Evolutionary conservation across 1,140 invertebrate species (phyloP), one percentile per base, ranked within the genome.

Genomic region (Apis laboriosa): DNA sequence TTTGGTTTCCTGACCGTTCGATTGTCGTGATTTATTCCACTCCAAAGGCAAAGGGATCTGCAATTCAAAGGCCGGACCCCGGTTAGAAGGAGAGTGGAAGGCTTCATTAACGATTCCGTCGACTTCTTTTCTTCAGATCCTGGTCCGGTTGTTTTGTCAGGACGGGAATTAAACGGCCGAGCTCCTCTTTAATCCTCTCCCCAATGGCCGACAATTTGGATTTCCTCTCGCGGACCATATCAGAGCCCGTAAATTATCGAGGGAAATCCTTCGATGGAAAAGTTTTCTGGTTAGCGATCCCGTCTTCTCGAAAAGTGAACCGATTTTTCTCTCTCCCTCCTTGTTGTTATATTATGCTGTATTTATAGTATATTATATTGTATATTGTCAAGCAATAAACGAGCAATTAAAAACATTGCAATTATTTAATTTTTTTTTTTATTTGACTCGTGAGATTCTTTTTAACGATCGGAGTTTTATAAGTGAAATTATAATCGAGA

Each of bases 31-130:
- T 70, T 80, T 71, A 63, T 76, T 61, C 34, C 43, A 51, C 56
- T 77, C 61, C 53, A 43, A 43, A 15, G 17, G 24, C 66, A 67
- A 75, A 67, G 74, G 64, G 73, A 88, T 88, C 75, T 88, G 79
- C 83, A 88, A 88, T 88, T 88, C 86, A 88, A 87, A 82, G 74
- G 28, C 64, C 34, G 63, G 73, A 85, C 87, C 75, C 66, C 77
- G 17, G 86, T 87, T 88, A 82, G 53, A 87, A 80, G 76, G 76
- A 2, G 75, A 77, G 72, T 68, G 70, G 64, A 73, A 80, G 76
- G 87, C 53, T 84, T 88, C 87, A 88, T 88, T 85, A 88, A 88
- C 67, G 76, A 88, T 88, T 88, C 86, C 79, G 61, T 53, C 72
- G 56, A 60, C 43, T 72, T 60, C 80, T 43, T 43, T 43, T 60